A percentile compares a stretch with the other conserved stretches of the same genome.
phyloP scores from a whole-genome alignment of 2,888 invertebrate species.

The Cotesia congregata region DNA sequence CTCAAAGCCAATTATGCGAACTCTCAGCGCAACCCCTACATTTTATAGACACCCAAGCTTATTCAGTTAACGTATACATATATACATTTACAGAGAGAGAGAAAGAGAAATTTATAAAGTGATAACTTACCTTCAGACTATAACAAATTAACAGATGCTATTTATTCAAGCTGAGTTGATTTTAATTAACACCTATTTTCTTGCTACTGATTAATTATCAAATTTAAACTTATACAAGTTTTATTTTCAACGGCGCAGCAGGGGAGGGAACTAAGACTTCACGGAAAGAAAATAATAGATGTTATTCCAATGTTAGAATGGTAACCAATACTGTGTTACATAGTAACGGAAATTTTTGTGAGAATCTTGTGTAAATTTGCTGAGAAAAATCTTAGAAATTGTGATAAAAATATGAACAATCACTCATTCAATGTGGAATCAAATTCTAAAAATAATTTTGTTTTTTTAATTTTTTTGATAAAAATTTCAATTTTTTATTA shows the following conservation, averaged over 20 bases:
- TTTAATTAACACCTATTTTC: slow-evolving; percentile 70
- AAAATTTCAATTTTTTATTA: too few relatives aligned
- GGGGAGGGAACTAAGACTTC: not conserved
- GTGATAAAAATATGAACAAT: too few relatives aligned
- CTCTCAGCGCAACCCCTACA: slow-evolving; percentile 52
- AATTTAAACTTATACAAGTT: not conserved
- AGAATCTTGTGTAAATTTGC: too few relatives aligned
- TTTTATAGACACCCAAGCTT: slow-evolving; percentile 19
- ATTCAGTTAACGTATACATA: slow-evolving; percentile 33
- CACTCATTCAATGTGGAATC: too few relatives aligned
- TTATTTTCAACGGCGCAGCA: not conserved
- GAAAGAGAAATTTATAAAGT: slow-evolving; percentile 16
- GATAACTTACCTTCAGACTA: slow-evolving; percentile 66
- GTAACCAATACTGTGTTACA: too few relatives aligned
- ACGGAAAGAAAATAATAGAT: too few relatives aligned
- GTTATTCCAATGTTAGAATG: too few relatives aligned
- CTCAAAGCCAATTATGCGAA: slow-evolving; percentile 70
- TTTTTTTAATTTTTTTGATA: too few relatives aligned
- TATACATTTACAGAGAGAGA: slow-evolving; percentile 24
- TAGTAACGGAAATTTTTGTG: too few relatives aligned
- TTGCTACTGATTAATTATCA: slow-evolving; percentile 49
- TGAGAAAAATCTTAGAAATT: too few relatives aligned
- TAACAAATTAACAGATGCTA: slow-evolving; percentile 68
- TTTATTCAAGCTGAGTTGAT: slow-evolving; percentile 66
- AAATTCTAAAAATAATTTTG: too few relatives aligned